Percentiles rank a stretch among this genome's conserved stretches.
Evolutionary conservation across 2,797 vertebrate genomes (phyloP).

Genomic region (Thunnus albacares): DNA sequence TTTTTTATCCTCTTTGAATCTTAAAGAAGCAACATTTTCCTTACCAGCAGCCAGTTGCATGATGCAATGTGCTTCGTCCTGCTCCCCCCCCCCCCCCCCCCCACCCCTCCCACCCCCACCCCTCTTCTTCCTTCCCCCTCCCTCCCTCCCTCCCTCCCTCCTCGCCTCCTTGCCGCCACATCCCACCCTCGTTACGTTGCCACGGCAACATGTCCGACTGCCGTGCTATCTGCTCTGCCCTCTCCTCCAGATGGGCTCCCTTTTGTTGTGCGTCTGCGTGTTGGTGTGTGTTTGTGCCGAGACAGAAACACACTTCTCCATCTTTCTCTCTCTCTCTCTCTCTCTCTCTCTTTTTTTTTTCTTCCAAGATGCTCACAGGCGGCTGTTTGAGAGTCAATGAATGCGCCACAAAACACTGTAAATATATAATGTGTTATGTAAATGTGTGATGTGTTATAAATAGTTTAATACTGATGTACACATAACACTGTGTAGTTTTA

Average conservation of each 20-base stretch:
- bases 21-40: conserved; percentile 59
- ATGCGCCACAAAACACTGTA: conserved; percentile 9
- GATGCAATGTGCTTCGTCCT: conserved; percentile 26
- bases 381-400: conserved; percentile 16
- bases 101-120: conserved; percentile 14
- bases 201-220: conserved; percentile 83
- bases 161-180: conserved; percentile 51
- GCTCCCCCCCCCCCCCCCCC: conserved; percentile 31
- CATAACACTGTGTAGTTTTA: background rate
- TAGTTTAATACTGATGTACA: background rate
- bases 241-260: conserved; percentile 84
- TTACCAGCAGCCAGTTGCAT: conserved; percentile 62
- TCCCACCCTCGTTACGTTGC: conserved; percentile 84
- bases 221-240: conserved; percentile 78
- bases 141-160: conserved; percentile 11
- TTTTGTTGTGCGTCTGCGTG: conserved; percentile 59
- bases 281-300: conserved; percentile 44
- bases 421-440: background rate
- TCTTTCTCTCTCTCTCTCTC: conserved; percentile 21
- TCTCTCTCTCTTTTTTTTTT: conserved; percentile 47
- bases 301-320: conserved; percentile 37
- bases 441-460: conserved; percentile 18
- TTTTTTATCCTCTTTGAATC: conserved; percentile 16
- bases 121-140: conserved; percentile 30
- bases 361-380: conserved; percentile 24